Evolutionary conservation across 2,888 invertebrate species (phyloP).

Genomic region (Ellobium chinense): DNA sequence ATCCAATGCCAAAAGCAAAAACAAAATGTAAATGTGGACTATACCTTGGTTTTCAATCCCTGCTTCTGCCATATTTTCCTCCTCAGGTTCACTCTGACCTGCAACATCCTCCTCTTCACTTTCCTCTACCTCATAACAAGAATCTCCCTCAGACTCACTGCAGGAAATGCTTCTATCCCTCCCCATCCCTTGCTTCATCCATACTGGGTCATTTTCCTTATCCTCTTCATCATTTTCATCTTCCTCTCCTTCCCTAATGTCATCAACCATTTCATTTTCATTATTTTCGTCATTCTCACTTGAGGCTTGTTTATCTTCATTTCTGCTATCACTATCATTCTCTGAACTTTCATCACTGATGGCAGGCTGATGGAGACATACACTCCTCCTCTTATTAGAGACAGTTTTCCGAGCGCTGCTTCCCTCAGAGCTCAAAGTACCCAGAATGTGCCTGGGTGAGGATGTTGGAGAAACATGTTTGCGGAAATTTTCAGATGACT

Average conservation of each 20-base stretch:
- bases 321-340: conserved; percentile 8
- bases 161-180: conserved; percentile 24
- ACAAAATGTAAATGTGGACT: background rate
- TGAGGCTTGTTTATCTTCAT: background rate
- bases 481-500: background rate
- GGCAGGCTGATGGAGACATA: conserved; percentile 15
- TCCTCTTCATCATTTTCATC: conserved; percentile 48
- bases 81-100: background rate
- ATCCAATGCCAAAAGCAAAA: background rate
- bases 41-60: background rate
- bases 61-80: background rate
- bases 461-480: background rate
- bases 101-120: conserved; percentile 35
- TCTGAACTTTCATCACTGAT: background rate
- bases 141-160: conserved; percentile 20
- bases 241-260: conserved; percentile 16
- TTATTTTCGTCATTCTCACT: background rate
- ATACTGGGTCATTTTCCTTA: conserved; percentile 22
- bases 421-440: too few relatives aligned
- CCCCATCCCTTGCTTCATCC: background rate
- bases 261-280: background rate
- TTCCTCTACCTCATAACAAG: conserved; percentile 35
- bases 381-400: conserved; percentile 32
- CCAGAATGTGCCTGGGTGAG: background rate
- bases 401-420: background rate